phyloP scores from a whole-genome alignment of 2,888 invertebrate species.

The Heliconius aoede region DNA sequence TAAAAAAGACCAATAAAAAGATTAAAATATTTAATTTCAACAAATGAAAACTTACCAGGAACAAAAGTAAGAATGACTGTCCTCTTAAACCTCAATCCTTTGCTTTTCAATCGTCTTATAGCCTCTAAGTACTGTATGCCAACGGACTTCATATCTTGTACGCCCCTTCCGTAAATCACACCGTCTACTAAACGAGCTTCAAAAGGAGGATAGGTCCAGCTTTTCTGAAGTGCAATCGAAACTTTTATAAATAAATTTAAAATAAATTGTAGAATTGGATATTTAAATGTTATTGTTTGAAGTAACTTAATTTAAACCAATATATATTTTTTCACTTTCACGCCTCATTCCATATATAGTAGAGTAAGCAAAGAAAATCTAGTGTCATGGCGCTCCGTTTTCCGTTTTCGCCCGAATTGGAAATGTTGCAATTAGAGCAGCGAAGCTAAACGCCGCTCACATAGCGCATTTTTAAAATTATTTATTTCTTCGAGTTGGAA shows the following conservation, averaged over 20 bases:
- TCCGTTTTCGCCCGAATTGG: background rate
- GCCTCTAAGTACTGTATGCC: slow-evolving; percentile 89
- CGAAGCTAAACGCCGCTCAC: background rate
- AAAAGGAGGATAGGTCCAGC: slow-evolving; percentile 95
- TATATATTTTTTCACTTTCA: background rate
- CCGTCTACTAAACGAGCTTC: slow-evolving; percentile 92
- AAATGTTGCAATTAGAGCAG: background rate
- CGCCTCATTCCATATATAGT: no score
- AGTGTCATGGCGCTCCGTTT: background rate
- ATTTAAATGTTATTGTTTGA: no score
- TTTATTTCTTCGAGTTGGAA: background rate
- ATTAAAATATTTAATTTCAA: background rate
- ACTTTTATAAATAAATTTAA: background rate
- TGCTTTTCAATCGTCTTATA: slow-evolving; percentile 82
- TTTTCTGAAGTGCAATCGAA: slow-evolving; percentile 83
- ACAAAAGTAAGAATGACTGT: slow-evolving; percentile 89
- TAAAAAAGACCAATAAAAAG: no score
- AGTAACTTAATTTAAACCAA: background rate
- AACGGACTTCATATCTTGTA: slow-evolving; percentile 94
- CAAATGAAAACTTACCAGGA: slow-evolving; percentile 80
- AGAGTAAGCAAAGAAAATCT: background rate
- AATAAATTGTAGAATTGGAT: no score
- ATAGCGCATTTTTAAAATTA: background rate
- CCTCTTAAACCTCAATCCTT: slow-evolving; percentile 81
- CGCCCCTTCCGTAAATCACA: slow-evolving; percentile 92